A percentile compares a stretch with the other conserved stretches of the same genome.
Evolutionary conservation across 2,888 invertebrate species (phyloP).

Genomic region (Apoda limacodes): DNA sequence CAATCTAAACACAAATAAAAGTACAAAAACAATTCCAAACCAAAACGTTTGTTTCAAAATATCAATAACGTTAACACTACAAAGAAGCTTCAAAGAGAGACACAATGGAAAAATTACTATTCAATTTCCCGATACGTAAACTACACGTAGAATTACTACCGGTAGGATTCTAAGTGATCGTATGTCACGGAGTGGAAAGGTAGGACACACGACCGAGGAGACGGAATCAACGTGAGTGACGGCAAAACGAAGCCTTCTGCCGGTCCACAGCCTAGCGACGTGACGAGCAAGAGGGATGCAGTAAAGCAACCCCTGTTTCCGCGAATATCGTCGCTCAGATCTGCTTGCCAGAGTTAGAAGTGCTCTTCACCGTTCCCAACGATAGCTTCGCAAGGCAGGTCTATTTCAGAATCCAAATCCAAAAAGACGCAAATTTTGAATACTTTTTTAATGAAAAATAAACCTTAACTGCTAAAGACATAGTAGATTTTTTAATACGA

Average conservation of each 20-base stretch:
- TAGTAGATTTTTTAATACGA: constrained; percentile 35
- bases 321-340: constrained; percentile 61
- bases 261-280: constrained; percentile 47
- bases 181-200: constrained; percentile 61
- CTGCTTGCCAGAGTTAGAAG: constrained; percentile 58
- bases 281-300: constrained; percentile 63
- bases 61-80: too few relatives aligned
- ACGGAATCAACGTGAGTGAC: constrained; percentile 64
- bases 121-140: too few relatives aligned
- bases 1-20: too few relatives aligned
- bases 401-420: too few relatives aligned
- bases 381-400: constrained; percentile 60
- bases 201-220: constrained; percentile 61
- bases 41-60: too few relatives aligned
- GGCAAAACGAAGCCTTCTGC: constrained; percentile 53
- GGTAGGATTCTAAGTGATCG: constrained; percentile 58
- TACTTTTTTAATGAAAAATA: too few relatives aligned
- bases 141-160: too few relatives aligned
- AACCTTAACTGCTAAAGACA: too few relatives aligned
- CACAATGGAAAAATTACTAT: too few relatives aligned
- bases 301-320: constrained; percentile 40
- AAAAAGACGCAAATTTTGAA: too few relatives aligned
- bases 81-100: too few relatives aligned
- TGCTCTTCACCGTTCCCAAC: constrained; percentile 46
- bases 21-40: too few relatives aligned